phyloP scores from a whole-genome alignment of 2,888 invertebrate genomes.

The Papilio demoleus region DNA sequence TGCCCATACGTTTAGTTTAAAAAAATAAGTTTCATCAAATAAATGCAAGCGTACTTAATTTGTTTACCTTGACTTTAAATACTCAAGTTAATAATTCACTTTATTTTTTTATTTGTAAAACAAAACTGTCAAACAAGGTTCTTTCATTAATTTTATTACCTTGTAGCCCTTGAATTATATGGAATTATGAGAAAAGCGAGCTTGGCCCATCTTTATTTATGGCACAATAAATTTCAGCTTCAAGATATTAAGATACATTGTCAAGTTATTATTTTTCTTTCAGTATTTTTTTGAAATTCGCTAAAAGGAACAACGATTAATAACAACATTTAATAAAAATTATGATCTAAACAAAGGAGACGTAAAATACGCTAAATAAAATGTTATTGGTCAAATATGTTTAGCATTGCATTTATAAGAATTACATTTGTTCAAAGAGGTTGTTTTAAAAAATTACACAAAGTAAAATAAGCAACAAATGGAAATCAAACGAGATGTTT shows the following conservation, averaged over 20 bases:
- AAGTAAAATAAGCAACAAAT: neutral
- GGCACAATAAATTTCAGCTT: conserved; percentile 33
- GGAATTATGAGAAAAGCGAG: conserved; percentile 37
- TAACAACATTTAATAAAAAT: neutral
- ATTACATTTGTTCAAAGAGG: neutral
- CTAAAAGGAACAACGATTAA: neutral
- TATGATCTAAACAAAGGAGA: neutral
- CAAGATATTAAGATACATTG: conserved; percentile 22
- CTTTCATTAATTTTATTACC: conserved; percentile 38
- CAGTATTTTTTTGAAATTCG: neutral
- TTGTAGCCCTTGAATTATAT: conserved; percentile 35
- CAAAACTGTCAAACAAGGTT: conserved; percentile 16
- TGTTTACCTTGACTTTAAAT: too few species aligned
- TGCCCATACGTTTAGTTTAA: too few species aligned
- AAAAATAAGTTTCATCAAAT: too few species aligned
- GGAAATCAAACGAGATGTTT: conserved; percentile 7
- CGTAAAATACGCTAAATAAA: neutral
- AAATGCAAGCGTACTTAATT: too few species aligned
- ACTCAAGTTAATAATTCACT: neutral
- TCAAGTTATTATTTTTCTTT: conserved; percentile 20
- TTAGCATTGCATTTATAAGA: neutral
- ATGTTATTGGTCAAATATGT: neutral
- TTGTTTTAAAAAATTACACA: neutral
- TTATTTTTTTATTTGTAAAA: conserved; percentile 20
- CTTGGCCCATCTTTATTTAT: conserved; percentile 35